phyloP scores from a whole-genome alignment of 2,888 invertebrate genomes.

The Diabrotica balteata region DNA sequence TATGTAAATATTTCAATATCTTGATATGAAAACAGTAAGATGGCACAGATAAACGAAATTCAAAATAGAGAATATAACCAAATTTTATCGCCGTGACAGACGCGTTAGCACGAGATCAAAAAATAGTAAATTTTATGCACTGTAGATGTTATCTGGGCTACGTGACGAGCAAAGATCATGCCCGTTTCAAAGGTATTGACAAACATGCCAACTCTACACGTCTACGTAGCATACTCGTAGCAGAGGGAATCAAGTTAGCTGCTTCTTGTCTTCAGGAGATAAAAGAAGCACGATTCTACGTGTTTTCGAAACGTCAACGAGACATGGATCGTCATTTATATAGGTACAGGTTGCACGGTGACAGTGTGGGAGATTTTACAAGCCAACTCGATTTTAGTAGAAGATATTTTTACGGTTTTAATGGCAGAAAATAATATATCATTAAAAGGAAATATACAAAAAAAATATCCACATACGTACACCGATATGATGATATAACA shows the following conservation, averaged over 20 bases:
- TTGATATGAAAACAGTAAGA: too few species aligned
- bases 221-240: slow-evolving; percentile 10
- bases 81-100: too few species aligned
- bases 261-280: slow-evolving; percentile 36
- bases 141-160: slow-evolving; percentile 19
- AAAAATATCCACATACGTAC: too few species aligned
- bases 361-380: slow-evolving; percentile 20
- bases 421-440: neutral
- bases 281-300: slow-evolving; percentile 39
- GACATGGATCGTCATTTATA: slow-evolving; percentile 43
- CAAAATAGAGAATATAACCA: too few species aligned
- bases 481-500: too few species aligned
- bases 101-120: neutral
- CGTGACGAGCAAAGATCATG: slow-evolving; percentile 29
- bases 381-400: neutral
- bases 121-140: slow-evolving; percentile 19
- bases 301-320: slow-evolving; percentile 40
- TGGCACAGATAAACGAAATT: too few species aligned
- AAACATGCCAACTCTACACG: slow-evolving; percentile 26
- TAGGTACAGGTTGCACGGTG: slow-evolving; percentile 11
- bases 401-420: neutral
- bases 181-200: slow-evolving; percentile 21
- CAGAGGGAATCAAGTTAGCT: slow-evolving; percentile 12
- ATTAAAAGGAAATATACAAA: too few species aligned
- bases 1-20: too few species aligned